phyloP scores from a whole-genome alignment of 2,888 invertebrate genomes.

The Steinernema carpocapsae region DNA sequence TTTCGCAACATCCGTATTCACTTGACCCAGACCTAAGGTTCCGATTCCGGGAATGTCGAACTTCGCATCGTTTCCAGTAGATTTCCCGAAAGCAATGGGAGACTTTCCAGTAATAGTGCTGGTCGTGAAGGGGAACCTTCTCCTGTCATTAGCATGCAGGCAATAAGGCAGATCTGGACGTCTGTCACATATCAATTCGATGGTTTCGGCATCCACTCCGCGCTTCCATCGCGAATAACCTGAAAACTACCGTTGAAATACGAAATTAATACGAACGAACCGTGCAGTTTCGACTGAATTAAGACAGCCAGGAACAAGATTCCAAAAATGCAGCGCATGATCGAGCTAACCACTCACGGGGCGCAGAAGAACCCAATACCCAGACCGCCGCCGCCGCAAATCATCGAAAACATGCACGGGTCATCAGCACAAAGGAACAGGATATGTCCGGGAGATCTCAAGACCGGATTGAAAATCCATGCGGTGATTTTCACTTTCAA shows the following conservation, averaged over 20 bases:
- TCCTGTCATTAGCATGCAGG: not conserved
- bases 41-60: conserved; percentile 52
- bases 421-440: conserved; percentile 34
- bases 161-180: conserved; percentile 26
- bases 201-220: conserved; percentile 8
- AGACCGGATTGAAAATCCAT: conserved; percentile 19
- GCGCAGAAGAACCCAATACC: conserved; percentile 23
- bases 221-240: not conserved
- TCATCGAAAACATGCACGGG: conserved; percentile 34
- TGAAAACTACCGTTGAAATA: not conserved
- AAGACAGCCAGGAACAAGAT: conserved; percentile 13
- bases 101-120: conserved; percentile 11
- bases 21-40: conserved; percentile 55
- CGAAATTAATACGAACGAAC: not conserved
- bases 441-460: conserved; percentile 8
- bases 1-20: conserved; percentile 49
- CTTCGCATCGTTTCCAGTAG: conserved; percentile 54
- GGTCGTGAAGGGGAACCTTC: not conserved
- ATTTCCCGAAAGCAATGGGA: conserved; percentile 56
- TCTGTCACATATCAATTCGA: conserved; percentile 7
- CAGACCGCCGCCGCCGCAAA: conserved; percentile 29
- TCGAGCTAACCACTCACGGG: conserved; percentile 31
- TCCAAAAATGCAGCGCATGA: conserved; percentile 33
- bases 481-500: conserved; percentile 31
- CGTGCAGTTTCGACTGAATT: conserved; percentile 14